Evolutionary conservation across 2,797 vertebrate species (phyloP).

Genomic region (Rhinella marina): DNA sequence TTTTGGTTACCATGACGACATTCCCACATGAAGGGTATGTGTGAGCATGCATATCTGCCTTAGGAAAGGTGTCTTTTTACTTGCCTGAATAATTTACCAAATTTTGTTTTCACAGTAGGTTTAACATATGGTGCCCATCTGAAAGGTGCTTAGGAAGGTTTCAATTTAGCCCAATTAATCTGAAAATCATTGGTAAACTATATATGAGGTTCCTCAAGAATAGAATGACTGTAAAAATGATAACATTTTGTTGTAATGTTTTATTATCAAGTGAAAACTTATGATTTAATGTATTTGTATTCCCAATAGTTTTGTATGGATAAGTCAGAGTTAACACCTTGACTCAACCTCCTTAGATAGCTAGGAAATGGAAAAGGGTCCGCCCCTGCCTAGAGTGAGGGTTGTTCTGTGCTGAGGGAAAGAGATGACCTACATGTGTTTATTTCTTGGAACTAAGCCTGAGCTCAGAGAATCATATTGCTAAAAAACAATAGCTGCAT

Average conservation of each 20-base stretch:
- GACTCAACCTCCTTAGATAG: too few relatives aligned
- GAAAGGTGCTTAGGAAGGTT: constrained; percentile 45
- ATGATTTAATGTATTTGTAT: neutral
- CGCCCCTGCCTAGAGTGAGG: too few relatives aligned
- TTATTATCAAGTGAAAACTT: neutral
- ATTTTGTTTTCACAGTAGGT: constrained; percentile 41
- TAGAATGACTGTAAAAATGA: too few relatives aligned
- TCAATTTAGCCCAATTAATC: constrained; percentile 17
- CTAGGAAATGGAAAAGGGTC: too few relatives aligned
- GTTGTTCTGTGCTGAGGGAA: too few relatives aligned
- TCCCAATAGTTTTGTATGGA: too few relatives aligned
- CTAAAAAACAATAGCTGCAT: too few relatives aligned
- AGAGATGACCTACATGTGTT: too few relatives aligned
- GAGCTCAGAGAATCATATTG: too few relatives aligned
- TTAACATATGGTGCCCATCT: constrained; percentile 56
- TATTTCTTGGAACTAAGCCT: too few relatives aligned
- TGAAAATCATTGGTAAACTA: constrained; percentile 31
- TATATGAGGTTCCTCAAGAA: neutral
- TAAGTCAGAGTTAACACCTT: too few relatives aligned
- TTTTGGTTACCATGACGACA: constrained; percentile 38
- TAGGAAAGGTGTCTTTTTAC: constrained; percentile 27
- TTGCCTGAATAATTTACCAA: constrained; percentile 43
- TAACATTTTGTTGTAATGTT: too few relatives aligned
- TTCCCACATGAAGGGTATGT: constrained; percentile 41
- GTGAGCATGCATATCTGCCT: constrained; percentile 13